These are phyloP conservation scores for Glomeris marginata DNA, from an alignment of 2,888 invertebrate genomes.

Conservation along the genomic window DNA sequence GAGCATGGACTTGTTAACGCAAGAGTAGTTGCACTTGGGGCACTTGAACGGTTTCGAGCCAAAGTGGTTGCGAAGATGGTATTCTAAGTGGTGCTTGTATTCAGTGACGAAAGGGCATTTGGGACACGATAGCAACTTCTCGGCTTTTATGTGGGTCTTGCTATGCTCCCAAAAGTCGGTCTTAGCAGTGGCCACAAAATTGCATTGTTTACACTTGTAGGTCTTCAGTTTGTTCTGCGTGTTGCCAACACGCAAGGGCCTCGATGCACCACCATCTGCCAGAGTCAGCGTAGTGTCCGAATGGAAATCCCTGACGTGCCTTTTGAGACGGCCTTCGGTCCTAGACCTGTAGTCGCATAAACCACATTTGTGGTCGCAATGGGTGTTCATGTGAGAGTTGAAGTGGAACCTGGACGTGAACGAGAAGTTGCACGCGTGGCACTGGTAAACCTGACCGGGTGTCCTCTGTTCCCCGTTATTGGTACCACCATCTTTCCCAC, in stretches of 20 bases:
- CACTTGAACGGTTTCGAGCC: conserved; percentile 94
- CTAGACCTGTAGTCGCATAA: conserved; percentile 39
- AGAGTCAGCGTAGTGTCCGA: conserved; percentile 29
- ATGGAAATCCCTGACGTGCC: conserved; percentile 29
- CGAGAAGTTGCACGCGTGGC: conserved; percentile 37
- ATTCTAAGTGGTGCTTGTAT: conserved; percentile 96
- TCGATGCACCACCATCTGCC: conserved; percentile 2
- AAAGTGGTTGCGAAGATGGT: conserved; percentile 86
- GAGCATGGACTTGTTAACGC: conserved; percentile 98
- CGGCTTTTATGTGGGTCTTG: conserved; percentile 74
- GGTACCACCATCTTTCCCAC: conserved; percentile 10
- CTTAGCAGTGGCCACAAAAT: conserved; percentile 68
- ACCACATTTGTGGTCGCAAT: conserved; percentile 39
- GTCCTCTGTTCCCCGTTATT: conserved; percentile 11
- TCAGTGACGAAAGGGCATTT: conserved; percentile 96
- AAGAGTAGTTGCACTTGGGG: conserved; percentile 69
- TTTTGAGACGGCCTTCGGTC: conserved; percentile 37
- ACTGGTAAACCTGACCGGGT: conserved; percentile 28
- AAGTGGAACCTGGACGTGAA: conserved; percentile 35
- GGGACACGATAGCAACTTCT: conserved; percentile 77
- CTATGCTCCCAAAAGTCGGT: conserved; percentile 87
- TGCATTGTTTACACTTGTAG: conserved; percentile 86
- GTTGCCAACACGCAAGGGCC: conserved; percentile 45
- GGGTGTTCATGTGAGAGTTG: conserved; percentile 40
- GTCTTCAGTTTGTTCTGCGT: conserved; percentile 66